phyloP scores from a whole-genome alignment of 92 coral and sea anemone species.

The Phenganax marumi region DNA sequence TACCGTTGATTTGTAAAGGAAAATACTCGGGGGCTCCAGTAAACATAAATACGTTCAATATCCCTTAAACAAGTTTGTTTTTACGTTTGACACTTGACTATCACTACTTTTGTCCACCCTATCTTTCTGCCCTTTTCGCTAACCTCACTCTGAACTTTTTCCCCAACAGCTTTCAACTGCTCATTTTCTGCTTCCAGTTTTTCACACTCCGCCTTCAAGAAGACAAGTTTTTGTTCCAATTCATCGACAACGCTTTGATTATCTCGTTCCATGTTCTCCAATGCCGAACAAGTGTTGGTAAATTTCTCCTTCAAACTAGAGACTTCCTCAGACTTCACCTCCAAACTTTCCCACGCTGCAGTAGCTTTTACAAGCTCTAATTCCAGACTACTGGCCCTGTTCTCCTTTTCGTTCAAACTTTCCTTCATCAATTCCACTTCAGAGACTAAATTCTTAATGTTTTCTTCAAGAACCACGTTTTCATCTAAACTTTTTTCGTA shows the following conservation, averaged over 20 bases:
- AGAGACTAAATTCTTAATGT: not conserved
- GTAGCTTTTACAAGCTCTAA: not conserved
- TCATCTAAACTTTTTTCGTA: conserved; percentile 21
- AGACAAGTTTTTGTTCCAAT: not conserved
- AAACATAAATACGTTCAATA: too few relatives aligned
- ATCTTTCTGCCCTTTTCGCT: not conserved
- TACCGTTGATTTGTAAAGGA: too few relatives aligned
- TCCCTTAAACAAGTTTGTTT: too few relatives aligned
- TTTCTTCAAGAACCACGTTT: not conserved
- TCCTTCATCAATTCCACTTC: conserved; percentile 2
- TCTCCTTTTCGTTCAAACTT: not conserved
- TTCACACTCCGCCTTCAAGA: conserved; percentile 8
- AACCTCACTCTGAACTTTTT: not conserved
- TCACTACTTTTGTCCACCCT: too few relatives aligned
- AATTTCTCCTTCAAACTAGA: not conserved
- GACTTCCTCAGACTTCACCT: not conserved
- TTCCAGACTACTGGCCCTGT: not conserved
- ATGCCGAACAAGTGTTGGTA: not conserved
- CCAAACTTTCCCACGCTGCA: not conserved
- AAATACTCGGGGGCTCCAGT: too few relatives aligned
- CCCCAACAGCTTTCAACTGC: not conserved
- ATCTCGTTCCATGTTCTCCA: not conserved
- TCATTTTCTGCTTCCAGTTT: not conserved
- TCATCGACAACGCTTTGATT: not conserved
- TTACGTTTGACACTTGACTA: too few relatives aligned